These are phyloP conservation scores for Sciurus vulgaris DNA, from an alignment of 2,797 vertebrate genomes.

Conservation along the genomic window DNA sequence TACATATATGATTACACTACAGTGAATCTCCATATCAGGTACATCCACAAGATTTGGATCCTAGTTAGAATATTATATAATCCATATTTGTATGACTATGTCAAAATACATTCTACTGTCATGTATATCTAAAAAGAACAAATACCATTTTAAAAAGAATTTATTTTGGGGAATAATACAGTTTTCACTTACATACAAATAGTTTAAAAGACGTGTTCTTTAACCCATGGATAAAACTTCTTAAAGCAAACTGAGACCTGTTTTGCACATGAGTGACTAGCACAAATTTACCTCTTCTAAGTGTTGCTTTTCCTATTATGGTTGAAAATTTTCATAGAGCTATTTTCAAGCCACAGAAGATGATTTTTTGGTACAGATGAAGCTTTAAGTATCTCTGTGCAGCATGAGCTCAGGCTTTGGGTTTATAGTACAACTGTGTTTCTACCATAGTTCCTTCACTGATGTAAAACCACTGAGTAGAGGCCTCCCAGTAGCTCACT, in stretches of 20 bases:
- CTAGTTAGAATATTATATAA: too few relatives aligned
- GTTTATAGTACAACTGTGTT: neutral
- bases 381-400: neutral
- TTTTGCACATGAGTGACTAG: neutral
- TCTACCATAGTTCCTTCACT: neutral
- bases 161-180: neutral
- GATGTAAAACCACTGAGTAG: neutral
- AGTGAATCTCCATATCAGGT: too few relatives aligned
- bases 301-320: neutral
- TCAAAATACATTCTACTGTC: too few relatives aligned
- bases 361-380: neutral
- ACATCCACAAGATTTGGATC: too few relatives aligned
- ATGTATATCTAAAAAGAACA: too few relatives aligned
- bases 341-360: neutral
- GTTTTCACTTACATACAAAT: slow-evolving; percentile 43
- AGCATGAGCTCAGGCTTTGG: neutral
- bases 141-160: neutral
- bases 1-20: too few relatives aligned
- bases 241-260: neutral
- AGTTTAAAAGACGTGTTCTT: slow-evolving; percentile 8
- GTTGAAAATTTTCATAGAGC: neutral
- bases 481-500: neutral
- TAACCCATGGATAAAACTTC: neutral
- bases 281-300: neutral
- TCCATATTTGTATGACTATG: too few relatives aligned